These are phyloP conservation scores for Ginglymostoma cirratum DNA, from an alignment of 2,113 vertebrate species.

Conservation along the genomic window DNA sequence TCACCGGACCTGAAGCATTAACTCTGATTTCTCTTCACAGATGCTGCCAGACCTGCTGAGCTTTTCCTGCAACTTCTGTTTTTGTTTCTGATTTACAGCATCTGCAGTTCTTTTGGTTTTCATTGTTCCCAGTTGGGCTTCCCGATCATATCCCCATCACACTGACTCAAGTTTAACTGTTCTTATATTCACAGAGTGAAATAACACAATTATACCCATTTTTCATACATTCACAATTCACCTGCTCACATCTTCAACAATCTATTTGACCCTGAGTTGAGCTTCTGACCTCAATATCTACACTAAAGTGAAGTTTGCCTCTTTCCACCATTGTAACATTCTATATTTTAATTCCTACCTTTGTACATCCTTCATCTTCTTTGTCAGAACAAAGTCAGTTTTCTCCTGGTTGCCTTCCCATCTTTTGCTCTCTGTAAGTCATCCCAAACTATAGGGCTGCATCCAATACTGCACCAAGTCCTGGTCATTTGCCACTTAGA, in stretches of 20 bases:
- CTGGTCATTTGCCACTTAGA: neutral
- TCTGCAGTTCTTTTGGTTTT: no score
- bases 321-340: neutral
- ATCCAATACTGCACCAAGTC: neutral
- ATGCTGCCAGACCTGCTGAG: no score
- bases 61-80: no score
- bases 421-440: neutral
- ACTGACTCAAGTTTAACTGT: neutral
- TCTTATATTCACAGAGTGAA: neutral
- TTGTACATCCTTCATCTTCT: no score
- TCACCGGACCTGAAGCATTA: no score
- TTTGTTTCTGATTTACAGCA: no score
- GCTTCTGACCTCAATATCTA: neutral
- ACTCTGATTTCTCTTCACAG: no score
- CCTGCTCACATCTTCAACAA: neutral
- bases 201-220: neutral
- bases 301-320: neutral
- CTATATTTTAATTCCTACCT: no score
- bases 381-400: neutral
- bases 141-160: neutral
- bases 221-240: neutral
- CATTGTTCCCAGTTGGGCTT: no score
- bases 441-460: neutral
- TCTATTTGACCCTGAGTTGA: neutral
- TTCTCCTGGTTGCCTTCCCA: neutral